Conservation (phyloP, 2,113 vertebrate genomes). For the Scomber japonicus region DNA sequence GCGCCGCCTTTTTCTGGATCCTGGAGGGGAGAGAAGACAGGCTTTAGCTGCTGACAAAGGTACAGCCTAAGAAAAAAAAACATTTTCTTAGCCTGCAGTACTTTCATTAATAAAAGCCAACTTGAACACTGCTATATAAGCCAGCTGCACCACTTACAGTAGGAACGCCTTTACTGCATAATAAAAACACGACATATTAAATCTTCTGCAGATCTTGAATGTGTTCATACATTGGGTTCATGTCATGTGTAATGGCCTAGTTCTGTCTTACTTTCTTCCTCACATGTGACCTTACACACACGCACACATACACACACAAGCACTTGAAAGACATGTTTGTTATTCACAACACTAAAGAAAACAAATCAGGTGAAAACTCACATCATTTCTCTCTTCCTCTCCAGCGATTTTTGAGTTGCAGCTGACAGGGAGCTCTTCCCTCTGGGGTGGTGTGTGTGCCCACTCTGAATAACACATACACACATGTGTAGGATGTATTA, state of each 20-base stretch:
- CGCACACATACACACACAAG: not conserved
- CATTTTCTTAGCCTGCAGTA: not conserved
- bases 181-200: not conserved
- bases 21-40: conserved; percentile 60
- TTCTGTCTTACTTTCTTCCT: not conserved
- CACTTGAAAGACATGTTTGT: not conserved
- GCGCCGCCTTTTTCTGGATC: conserved; percentile 71
- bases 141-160: not conserved
- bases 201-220: not conserved
- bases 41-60: conserved; percentile 25
- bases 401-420: conserved; percentile 81
- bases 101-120: conserved; percentile 13
- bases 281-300: not conserved
- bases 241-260: not conserved
- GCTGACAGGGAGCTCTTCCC: conserved; percentile 73
- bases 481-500: not conserved
- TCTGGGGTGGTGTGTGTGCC: conserved; percentile 4
- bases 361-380: conserved; percentile 64
- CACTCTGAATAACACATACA: conserved; percentile 64
- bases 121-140: conserved; percentile 3
- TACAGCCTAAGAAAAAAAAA: not conserved
- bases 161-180: not conserved
- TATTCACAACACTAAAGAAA: not conserved
- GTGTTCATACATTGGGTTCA: not conserved
- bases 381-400: conserved; percentile 79